Percentiles rank a stretch among this genome's conserved stretches.
These are phyloP conservation scores for Upupa epops DNA, from an alignment of 2,113 vertebrate genomes.

Conservation along the genomic window DNA sequence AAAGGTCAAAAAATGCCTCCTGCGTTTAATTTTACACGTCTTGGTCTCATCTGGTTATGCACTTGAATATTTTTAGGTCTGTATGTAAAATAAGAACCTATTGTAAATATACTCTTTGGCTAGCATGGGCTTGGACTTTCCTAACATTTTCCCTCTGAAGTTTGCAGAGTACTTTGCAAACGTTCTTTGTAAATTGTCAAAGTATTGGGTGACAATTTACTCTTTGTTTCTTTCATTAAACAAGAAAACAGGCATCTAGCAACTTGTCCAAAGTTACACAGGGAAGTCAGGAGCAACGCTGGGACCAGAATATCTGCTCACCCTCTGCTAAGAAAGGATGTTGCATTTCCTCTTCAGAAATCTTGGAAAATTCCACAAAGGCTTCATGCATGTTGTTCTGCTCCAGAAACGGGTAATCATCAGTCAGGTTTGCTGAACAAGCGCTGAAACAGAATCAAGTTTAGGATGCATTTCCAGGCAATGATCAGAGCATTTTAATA, in stretches of 20 bases:
- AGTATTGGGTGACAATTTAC: neutral
- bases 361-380: conserved; percentile 19
- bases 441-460: neutral
- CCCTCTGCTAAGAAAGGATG: neutral
- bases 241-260: neutral
- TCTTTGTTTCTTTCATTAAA: neutral
- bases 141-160: neutral
- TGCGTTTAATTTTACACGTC: conserved; percentile 17
- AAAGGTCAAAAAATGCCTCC: conserved; percentile 36
- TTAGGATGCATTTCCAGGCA: neutral
- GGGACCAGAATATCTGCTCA: neutral
- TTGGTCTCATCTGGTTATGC: neutral
- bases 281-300: neutral
- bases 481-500: neutral
- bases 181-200: neutral
- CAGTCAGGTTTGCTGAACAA: conserved; percentile 10
- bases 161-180: conserved; percentile 12
- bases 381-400: neutral
- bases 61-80: neutral
- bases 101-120: neutral
- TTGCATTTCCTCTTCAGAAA: conserved; percentile 18
- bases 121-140: neutral
- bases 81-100: neutral
- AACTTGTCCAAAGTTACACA: neutral
- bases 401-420: neutral